A percentile compares a stretch with the other conserved stretches of the same genome.
Evolutionary conservation across 2,113 vertebrate genomes (phyloP).

Genomic region (Vulpes vulpes): DNA sequence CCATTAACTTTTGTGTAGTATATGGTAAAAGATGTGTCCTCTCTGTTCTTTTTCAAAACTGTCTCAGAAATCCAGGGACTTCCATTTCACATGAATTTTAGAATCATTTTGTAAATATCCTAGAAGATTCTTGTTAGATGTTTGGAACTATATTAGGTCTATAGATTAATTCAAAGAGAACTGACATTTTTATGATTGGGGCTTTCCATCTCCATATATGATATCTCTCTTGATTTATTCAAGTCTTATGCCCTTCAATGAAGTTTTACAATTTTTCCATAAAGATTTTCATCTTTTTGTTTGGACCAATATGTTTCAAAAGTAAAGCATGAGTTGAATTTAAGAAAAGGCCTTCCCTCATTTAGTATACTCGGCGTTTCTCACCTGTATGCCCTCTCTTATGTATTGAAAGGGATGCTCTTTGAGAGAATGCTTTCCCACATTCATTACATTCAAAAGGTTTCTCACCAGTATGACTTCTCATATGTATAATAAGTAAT

Average conservation of each 20-base stretch:
- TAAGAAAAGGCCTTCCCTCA: background rate
- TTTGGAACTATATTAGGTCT: conserved; percentile 35
- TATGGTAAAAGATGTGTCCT: background rate
- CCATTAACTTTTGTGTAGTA: background rate
- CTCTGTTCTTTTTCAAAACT: conserved; percentile 30
- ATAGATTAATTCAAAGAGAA: conserved; percentile 18
- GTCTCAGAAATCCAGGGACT: background rate
- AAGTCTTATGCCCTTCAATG: background rate
- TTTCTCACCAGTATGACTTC: conserved; percentile 83
- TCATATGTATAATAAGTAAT: conserved; percentile 80
- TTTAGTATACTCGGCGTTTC: conserved; percentile 15
- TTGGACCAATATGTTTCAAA: conserved; percentile 13
- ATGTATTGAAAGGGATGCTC: conserved; percentile 78
- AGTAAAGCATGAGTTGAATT: conserved; percentile 12
- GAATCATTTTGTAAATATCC: conserved; percentile 28
- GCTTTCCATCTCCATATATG: background rate
- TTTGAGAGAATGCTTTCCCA: conserved; percentile 81
- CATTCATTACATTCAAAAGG: conserved; percentile 80
- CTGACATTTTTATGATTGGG: background rate
- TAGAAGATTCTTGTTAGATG: background rate
- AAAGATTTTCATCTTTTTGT: background rate
- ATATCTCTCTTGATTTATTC: conserved; percentile 12
- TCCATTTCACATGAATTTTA: conserved; percentile 49
- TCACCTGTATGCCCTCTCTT: conserved; percentile 74
- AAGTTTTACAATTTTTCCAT: conserved; percentile 34